phyloP scores from a whole-genome alignment of 2,888 invertebrate species.

The Pyrrhia umbra region DNA sequence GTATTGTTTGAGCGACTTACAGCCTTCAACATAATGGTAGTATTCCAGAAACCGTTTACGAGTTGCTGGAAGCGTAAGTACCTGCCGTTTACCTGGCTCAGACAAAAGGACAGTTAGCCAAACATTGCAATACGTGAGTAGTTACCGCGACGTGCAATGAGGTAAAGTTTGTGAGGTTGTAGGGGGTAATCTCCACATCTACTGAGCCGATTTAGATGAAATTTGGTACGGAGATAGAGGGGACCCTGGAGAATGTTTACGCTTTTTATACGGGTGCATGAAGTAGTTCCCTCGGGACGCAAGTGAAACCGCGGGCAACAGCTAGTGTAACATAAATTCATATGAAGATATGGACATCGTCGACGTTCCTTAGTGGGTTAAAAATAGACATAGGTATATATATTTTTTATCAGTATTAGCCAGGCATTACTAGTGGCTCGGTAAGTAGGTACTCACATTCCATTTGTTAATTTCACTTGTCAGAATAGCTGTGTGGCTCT shows the following conservation, averaged over 20 bases:
- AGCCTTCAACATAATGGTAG: constrained; percentile 9
- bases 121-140: constrained; percentile 15
- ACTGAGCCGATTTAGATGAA: too few relatives aligned
- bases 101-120: constrained; percentile 40
- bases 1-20: constrained; percentile 10
- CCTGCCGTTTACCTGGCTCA: constrained; percentile 41
- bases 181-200: too few relatives aligned
- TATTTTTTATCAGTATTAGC: not conserved
- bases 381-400: too few relatives aligned
- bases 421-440: not conserved
- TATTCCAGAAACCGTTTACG: constrained; percentile 46
- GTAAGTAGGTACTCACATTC: not conserved
- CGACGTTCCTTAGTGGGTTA: constrained; percentile 7
- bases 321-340: too few relatives aligned
- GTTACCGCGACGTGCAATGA: constrained; percentile 1
- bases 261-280: too few relatives aligned
- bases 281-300: too few relatives aligned
- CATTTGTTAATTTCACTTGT: constrained; percentile 36
- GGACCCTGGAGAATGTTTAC: too few relatives aligned
- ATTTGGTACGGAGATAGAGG: too few relatives aligned
- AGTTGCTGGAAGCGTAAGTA: constrained; percentile 31
- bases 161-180: too few relatives aligned
- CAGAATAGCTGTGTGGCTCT: constrained; percentile 23
- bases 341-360: constrained; percentile 17
- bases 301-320: too few relatives aligned